A percentile compares a stretch with the other conserved stretches of the same genome.
Conservation (phyloP, 2,888 invertebrate genomes). For the Epinotia nisella region DNA sequence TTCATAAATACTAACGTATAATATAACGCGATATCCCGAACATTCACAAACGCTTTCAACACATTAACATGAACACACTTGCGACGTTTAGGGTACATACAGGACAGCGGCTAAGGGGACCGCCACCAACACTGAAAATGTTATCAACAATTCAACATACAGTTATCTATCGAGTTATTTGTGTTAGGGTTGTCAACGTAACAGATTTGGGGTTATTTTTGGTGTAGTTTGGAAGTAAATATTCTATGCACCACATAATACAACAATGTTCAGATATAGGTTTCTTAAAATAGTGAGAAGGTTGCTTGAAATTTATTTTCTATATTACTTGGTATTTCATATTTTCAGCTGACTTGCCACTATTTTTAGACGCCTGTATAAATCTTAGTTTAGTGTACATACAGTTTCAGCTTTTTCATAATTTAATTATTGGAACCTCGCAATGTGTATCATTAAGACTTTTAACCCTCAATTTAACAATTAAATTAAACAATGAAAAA, state of each 20-base stretch:
- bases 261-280: background rate
- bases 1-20: too few relatives aligned
- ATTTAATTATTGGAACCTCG: background rate
- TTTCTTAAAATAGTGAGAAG: background rate
- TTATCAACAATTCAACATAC: constrained; percentile 45
- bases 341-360: background rate
- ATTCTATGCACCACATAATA: background rate
- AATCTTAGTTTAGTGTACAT: background rate
- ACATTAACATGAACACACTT: constrained; percentile 55
- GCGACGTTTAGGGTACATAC: background rate
- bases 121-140: constrained; percentile 54
- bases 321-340: background rate
- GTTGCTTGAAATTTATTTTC: background rate
- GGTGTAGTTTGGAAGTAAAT: background rate
- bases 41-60: background rate
- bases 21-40: too few relatives aligned
- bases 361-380: background rate
- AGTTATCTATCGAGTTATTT: constrained; percentile 14
- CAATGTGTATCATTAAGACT: background rate
- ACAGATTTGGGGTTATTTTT: background rate
- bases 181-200: constrained; percentile 23
- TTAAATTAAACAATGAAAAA: background rate
- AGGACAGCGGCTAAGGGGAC: constrained; percentile 23
- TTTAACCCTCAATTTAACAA: background rate
- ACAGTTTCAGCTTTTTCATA: background rate